phyloP scores from a whole-genome alignment of 1,140 invertebrate genomes.

The Wiebesia pumilae region DNA sequence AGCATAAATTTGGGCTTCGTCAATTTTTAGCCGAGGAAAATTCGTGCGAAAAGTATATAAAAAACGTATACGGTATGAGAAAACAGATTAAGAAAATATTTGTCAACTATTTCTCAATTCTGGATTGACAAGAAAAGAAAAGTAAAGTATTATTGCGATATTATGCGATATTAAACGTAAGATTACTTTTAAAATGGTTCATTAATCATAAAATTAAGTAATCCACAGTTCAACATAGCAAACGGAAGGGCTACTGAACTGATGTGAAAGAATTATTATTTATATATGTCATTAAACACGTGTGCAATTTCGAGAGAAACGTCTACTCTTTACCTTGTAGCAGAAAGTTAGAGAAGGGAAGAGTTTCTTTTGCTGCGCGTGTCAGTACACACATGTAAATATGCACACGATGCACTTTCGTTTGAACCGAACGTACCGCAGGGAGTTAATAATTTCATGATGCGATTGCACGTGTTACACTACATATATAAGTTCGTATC shows the following conservation, averaged over 20 bases:
- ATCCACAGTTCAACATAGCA: neutral
- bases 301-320: neutral
- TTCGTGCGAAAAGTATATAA: too few relatives aligned
- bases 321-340: neutral
- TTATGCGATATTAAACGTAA: too few relatives aligned
- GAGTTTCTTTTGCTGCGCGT: neutral
- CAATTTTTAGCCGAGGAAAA: too few relatives aligned
- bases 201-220: neutral
- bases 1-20: too few relatives aligned
- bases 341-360: conserved; percentile 24
- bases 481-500: neutral
- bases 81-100: too few relatives aligned
- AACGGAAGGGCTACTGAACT: neutral
- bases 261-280: neutral
- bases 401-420: conserved; percentile 16
- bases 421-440: neutral
- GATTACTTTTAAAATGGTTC: too few relatives aligned
- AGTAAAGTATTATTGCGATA: too few relatives aligned
- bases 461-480: neutral
- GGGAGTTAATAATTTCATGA: conserved; percentile 22
- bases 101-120: too few relatives aligned
- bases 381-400: neutral
- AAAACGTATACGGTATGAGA: too few relatives aligned
- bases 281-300: neutral
- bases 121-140: too few relatives aligned